These are phyloP conservation scores for Xanthia icteritia DNA, from an alignment of 2,888 invertebrate species.

Conservation along the genomic window DNA sequence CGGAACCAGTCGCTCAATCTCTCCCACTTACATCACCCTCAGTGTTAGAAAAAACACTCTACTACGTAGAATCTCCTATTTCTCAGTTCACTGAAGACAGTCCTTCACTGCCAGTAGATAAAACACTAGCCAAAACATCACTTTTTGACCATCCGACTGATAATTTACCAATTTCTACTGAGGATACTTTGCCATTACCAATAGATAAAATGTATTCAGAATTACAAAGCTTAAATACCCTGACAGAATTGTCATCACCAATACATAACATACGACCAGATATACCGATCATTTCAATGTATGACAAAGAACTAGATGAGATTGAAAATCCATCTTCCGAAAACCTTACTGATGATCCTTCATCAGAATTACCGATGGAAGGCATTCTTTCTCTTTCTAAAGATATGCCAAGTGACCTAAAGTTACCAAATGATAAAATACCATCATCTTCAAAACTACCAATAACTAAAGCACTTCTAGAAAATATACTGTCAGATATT, in stretches of 20 bases:
- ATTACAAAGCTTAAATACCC: not conserved
- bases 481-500: slow-evolving; percentile 15
- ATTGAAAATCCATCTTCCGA: not conserved
- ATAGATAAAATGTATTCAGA: not conserved
- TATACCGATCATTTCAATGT: not conserved
- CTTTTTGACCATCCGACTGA: not conserved
- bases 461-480: not conserved
- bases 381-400: not conserved
- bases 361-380: not conserved
- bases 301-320: not conserved
- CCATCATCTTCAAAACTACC: slow-evolving; percentile 3
- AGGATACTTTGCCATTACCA: not conserved
- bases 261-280: not conserved
- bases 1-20: not conserved
- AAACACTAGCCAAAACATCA: not conserved
- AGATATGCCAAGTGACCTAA: not conserved
- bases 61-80: not conserved
- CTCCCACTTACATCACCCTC: not conserved
- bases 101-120: not conserved
- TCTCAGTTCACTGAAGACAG: not conserved
- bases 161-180: not conserved
- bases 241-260: not conserved
- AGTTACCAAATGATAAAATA: not conserved
- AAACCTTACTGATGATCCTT: not conserved
- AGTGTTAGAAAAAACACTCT: not conserved